phyloP scores from a whole-genome alignment of 2,113 vertebrate species.

The Melanerpes aurifrons region DNA sequence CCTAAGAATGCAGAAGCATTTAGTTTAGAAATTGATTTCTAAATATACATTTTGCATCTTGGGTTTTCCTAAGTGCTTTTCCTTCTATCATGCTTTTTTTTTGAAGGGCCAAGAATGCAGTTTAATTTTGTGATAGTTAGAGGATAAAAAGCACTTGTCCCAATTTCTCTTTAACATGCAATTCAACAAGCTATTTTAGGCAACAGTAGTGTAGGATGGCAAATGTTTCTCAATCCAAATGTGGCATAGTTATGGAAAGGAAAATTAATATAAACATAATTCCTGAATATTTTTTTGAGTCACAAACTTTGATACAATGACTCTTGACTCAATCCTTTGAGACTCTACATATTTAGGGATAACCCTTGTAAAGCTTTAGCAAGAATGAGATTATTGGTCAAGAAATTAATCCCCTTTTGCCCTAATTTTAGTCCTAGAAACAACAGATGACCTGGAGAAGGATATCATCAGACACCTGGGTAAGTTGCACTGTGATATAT shows the following conservation, averaged over 20 bases:
- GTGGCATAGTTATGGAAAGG: not conserved
- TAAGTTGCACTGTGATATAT: not conserved
- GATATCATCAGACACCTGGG: not conserved
- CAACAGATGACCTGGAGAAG: not conserved
- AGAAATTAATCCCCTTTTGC: slow-evolving; percentile 7
- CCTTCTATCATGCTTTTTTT: not conserved
- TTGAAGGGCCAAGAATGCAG: not conserved
- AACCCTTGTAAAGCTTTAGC: not conserved
- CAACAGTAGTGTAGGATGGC: not conserved
- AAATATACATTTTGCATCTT: not conserved
- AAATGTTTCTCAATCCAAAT: not conserved
- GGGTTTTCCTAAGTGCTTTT: not conserved
- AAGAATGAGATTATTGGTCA: not conserved
- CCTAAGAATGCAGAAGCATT: not conserved
- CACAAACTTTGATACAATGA: not conserved
- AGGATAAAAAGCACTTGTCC: not conserved
- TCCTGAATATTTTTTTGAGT: not conserved
- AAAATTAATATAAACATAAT: not conserved
- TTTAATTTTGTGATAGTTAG: not conserved
- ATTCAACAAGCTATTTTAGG: not conserved
- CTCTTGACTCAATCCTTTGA: not conserved
- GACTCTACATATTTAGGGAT: not conserved
- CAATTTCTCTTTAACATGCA: not conserved
- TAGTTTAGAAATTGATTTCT: not conserved
- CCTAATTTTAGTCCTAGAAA: slow-evolving; percentile 3